Evolutionary conservation across 2,888 invertebrate species (phyloP), one percentile per base, ranked within the genome.

Genomic region (Drosophila kuntzei): DNA sequence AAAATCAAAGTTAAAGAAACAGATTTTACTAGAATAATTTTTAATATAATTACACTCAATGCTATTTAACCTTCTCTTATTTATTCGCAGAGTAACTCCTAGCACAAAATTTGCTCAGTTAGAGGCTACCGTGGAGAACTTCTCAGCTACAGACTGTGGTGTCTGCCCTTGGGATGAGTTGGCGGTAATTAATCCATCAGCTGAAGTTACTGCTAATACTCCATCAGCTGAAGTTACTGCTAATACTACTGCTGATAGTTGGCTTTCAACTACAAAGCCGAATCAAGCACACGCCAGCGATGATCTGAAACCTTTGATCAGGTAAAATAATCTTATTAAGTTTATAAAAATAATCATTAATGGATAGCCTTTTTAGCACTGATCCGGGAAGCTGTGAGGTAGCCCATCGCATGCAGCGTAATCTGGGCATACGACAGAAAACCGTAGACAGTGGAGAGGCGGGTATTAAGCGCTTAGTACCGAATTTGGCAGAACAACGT

Each of bases 331-430:
- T 3, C 1, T 20, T 25, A 2, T 4, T 27, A 9, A n/a, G 12
- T 3, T 11, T 29, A 16, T 2, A 16, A 2, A 27, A 9, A 20
- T 8, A 22, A 5, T 25, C 5, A 16, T 9, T 11, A 43, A 55
- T 16, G 14, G 16, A 22, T 3, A 36, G 1, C 9, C 12, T 36
- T 54, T 32, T 6, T 37, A 91, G 91, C 74, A 90, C 90, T 32
- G 88, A 89, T 11, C 96, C 96, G 18, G 96, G 96, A 90, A 94
- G 95, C 71, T 95, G 95, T 90, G 94, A 94, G 90, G 94, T 93
- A 46, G 93, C 93, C 22, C 94, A 94, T 71, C 93, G 95, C 78
- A 93, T 95, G 80, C 94, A 94, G 79, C 94, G 95, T 67, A 94
- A 95, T 37, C 93, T 94, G 86, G 93, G 93, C 27, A 93, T 96